Conservation (phyloP, 2,113 vertebrate genomes). For the Pluvianellus socialis region DNA sequence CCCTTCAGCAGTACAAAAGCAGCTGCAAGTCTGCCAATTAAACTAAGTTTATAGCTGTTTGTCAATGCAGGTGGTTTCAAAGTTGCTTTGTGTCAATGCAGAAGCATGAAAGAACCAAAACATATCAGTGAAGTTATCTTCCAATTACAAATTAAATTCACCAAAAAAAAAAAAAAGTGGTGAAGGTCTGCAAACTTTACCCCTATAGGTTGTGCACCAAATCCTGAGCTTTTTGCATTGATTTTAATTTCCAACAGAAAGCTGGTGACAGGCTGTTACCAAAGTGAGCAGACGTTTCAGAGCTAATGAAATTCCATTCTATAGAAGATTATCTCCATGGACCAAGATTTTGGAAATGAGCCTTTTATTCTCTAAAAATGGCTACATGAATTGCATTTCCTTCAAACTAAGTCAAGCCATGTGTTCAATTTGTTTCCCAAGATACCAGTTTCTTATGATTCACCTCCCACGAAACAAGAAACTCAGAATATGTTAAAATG, state of each 20-base stretch:
- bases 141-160: neutral
- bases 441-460: neutral
- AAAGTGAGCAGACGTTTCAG: neutral
- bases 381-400: neutral
- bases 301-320: neutral
- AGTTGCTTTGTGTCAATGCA: neutral
- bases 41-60: neutral
- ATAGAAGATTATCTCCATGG: neutral
- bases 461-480: neutral
- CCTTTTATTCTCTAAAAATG: neutral
- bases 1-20: neutral
- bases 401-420: neutral
- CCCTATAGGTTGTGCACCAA: fast-evolving
- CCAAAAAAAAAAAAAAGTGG: neutral
- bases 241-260: neutral
- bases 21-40: neutral
- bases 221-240: neutral
- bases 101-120: neutral
- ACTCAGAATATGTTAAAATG: neutral
- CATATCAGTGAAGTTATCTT: neutral
- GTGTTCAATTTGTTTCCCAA: neutral
- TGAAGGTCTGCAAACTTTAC: neutral
- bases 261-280: neutral
- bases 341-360: neutral
- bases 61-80: neutral